Evolutionary conservation across 2,888 invertebrate species (phyloP).

Genomic region (Ophonus ardosiacus): DNA sequence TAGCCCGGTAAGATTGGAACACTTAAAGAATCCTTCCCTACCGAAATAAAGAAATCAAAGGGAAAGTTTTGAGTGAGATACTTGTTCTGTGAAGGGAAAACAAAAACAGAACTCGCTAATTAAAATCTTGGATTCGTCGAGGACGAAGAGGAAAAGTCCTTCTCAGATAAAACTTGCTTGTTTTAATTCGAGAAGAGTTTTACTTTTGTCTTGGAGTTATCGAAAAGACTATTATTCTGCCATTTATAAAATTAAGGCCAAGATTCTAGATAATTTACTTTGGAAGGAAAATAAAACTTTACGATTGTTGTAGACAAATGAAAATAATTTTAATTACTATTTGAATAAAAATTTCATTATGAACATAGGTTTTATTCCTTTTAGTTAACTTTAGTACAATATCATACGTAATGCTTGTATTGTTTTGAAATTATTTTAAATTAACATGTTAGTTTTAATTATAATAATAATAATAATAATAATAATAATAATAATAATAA

Average conservation of each 20-base stretch:
- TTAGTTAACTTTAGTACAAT: too few relatives aligned
- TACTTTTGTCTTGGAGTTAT: not conserved
- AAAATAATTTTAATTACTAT: not conserved
- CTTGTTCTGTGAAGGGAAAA: constrained; percentile 39
- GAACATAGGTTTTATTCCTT: too few relatives aligned
- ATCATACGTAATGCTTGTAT: too few relatives aligned
- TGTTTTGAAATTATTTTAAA: too few relatives aligned
- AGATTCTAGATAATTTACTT: not conserved
- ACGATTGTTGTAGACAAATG: not conserved
- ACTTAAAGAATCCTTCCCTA: not conserved
- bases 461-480: too few relatives aligned
- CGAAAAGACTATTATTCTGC: not conserved
- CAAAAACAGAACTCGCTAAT: constrained; percentile 44
- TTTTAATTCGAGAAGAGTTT: constrained; percentile 14
- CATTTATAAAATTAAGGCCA: not conserved
- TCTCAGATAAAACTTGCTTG: constrained; percentile 30
- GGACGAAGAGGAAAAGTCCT: constrained; percentile 12
- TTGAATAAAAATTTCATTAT: too few relatives aligned
- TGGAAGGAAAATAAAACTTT: not conserved
- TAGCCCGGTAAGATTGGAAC: not conserved
- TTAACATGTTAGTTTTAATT: too few relatives aligned
- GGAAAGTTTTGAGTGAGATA: constrained; percentile 10
- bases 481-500: too few relatives aligned
- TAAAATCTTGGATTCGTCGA: constrained; percentile 39
- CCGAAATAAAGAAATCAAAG: constrained; percentile 43